Conservation (phyloP, 2,888 invertebrate species). For the Melanophora roralis region DNA sequence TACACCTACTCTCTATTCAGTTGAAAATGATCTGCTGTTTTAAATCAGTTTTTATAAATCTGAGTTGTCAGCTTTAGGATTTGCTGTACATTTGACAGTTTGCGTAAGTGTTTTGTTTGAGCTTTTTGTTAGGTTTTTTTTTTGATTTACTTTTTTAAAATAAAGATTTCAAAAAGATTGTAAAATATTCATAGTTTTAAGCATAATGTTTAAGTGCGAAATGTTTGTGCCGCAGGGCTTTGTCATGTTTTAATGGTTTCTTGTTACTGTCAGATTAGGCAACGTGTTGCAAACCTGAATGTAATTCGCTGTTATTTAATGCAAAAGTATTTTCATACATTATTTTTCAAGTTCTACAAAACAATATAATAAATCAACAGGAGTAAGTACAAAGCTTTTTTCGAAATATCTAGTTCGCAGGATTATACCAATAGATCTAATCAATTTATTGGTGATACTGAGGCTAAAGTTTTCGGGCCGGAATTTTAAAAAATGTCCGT, state of each 20-base stretch:
- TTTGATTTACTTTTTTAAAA: not conserved
- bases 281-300: not conserved
- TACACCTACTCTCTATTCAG: conserved; percentile 41
- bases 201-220: conserved; percentile 17
- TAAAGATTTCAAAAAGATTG: not conserved
- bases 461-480: no score
- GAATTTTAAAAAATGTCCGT: no score
- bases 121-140: not conserved
- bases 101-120: conserved; percentile 22
- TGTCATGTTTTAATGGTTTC: conserved; percentile 9
- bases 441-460: no score
- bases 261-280: not conserved
- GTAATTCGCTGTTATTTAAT: no score
- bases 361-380: no score
- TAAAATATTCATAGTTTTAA: not conserved
- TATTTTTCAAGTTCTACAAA: no score
- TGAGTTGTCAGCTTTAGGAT: not conserved
- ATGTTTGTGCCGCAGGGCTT: conserved; percentile 5
- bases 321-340: no score
- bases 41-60: not conserved
- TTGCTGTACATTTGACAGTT: conserved; percentile 7
- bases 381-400: no score
- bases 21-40: conserved; percentile 1
- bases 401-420: no score
- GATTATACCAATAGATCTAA: no score